These are phyloP conservation scores for Melanerpes formicivorus DNA, from an alignment of 2,113 vertebrate species.

Conservation along the genomic window DNA sequence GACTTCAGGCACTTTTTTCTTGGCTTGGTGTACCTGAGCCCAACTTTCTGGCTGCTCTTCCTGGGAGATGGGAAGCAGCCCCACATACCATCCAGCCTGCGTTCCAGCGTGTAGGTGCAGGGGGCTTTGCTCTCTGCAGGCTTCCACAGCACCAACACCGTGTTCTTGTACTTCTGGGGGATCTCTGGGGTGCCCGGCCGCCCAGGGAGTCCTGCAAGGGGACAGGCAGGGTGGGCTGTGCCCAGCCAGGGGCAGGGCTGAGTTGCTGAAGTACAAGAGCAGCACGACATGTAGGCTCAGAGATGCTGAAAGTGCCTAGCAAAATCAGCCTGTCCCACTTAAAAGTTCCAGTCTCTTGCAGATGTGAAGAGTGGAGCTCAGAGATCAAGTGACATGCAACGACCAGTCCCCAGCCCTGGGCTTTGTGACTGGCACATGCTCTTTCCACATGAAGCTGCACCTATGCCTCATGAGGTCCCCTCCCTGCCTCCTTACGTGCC, in stretches of 20 bases:
- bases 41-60: background rate
- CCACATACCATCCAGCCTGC: conserved; percentile 83
- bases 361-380: background rate
- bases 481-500: conserved; percentile 84
- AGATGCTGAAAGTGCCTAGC: background rate
- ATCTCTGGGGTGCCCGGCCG: conserved; percentile 91
- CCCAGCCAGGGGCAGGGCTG: background rate
- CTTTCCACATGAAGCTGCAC: background rate
- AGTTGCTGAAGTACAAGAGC: background rate
- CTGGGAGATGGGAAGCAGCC: background rate
- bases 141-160: conserved; percentile 93
- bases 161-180: conserved; percentile 94
- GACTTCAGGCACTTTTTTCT: background rate
- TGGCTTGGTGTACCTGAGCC: background rate
- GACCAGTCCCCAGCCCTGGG: accelerated
- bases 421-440: accelerated
- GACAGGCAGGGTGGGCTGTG: background rate
- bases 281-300: background rate
- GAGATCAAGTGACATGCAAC: background rate
- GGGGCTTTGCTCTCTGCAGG: conserved; percentile 89
- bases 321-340: background rate
- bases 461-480: background rate
- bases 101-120: conserved; percentile 92
- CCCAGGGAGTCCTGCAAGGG: conserved; percentile 85
- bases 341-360: background rate